Base-by-base conservation (phyloP, 2,113 vertebrate species). In the Martes martes region DNA sequence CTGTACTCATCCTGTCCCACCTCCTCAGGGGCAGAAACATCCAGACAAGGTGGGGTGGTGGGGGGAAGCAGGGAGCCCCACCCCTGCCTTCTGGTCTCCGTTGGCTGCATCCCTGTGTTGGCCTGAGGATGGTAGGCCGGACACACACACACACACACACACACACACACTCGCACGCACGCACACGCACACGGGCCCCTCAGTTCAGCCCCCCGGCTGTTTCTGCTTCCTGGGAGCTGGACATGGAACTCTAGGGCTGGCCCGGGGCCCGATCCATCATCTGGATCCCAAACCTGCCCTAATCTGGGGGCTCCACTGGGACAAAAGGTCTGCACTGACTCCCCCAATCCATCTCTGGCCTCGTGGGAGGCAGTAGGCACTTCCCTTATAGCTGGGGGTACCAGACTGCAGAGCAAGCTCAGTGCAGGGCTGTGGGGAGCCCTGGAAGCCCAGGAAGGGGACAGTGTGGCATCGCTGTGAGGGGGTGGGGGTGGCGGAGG, bases 171-270 rank as follows among this genome's bases (percentile, higher is more conserved):
- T 16, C 33, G 18, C 59, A n/a, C 36, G 26, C 39, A 42, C 19
- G 39, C 10, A 2, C n/a, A 19, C 0, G 0, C 6, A 36, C 16
- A 7, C 21, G 8, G 57, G 57, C 23, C 2, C 57, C 21, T 23
- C 57, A 59, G 57, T 59, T 59, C 21, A 1, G 24, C 6, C 47
- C 33, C 28, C 11, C 24, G 92, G 73, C 28, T 16, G 24, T 6
- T 7, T 78, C 73, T 18, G 3, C 4, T 31, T 67, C 55, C 42
- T 67, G 69, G 73, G 39, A 81, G 57, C 50, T 33, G 67, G 52
- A 63, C 76, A 4, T 6, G n/a, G 65, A 42, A 21, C 21, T 36
- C 39, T 31, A 76, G 57, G 36, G 19, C 45, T 59, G 36, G 31
- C 14, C 52, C 31, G 71, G 24, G 47, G 36, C 31, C 42, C 33